A percentile compares a stretch with the other conserved stretches of the same genome.
Evolutionary conservation across 2,113 vertebrate genomes (phyloP).

Genomic region (Neofelis nebulosa): DNA sequence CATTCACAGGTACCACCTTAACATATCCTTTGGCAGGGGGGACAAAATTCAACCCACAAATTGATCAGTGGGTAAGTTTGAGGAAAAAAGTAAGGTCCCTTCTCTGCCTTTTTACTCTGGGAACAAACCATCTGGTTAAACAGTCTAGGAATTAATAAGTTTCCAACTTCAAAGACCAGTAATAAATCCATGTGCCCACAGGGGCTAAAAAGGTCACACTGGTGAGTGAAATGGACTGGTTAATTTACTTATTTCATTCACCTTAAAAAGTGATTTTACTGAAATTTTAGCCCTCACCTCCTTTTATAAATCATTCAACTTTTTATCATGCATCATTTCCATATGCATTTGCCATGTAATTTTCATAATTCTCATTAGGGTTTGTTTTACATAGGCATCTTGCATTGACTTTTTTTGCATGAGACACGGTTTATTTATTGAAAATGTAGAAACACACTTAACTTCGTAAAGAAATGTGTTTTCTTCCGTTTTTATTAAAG

Average conservation of each 20-base stretch:
- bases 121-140: not conserved
- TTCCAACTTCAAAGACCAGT: not conserved
- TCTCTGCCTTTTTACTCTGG: not conserved
- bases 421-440: not conserved
- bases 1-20: accelerated
- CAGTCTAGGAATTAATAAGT: not conserved
- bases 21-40: not conserved
- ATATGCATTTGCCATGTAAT: not conserved
- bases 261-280: not conserved
- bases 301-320: not conserved
- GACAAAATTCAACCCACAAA: not conserved
- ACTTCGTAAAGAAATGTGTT: not conserved
- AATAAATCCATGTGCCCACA: not conserved
- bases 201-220: not conserved
- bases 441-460: not conserved
- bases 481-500: not conserved
- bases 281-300: not conserved
- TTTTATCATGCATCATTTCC: not conserved
- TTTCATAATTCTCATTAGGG: not conserved
- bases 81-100: not conserved
- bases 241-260: not conserved
- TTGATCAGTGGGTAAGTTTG: not conserved
- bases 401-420: not conserved
- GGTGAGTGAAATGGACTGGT: not conserved
- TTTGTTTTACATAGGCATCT: not conserved